Percentiles rank a stretch among this genome's conserved stretches.
Conservation (phyloP, 2,113 vertebrate genomes). For the Gallinago jamesoni region DNA sequence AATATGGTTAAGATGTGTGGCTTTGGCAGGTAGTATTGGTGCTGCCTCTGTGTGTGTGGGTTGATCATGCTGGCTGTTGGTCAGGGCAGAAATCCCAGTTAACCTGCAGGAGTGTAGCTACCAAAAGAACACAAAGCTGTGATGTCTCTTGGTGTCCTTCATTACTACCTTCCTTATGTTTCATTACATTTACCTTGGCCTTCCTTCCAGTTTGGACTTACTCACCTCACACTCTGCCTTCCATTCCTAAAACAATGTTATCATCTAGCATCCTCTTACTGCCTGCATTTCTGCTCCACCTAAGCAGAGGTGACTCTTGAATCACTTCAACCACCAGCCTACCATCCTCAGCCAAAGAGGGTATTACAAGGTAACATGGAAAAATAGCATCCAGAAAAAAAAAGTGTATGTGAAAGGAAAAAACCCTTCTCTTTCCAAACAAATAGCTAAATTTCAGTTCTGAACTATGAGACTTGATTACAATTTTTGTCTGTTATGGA, state of each 20-base stretch:
- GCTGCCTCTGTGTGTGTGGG: rapidly evolving
- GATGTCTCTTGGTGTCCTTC: no score
- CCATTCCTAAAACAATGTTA: not conserved
- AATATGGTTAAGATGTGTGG: not conserved
- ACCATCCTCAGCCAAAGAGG: not conserved
- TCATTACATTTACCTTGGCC: not conserved
- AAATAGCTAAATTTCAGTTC: not conserved
- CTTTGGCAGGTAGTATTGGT: not conserved
- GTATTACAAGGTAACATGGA: not conserved
- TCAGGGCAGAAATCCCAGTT: not conserved
- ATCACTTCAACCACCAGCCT: not conserved
- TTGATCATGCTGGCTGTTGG: not conserved
- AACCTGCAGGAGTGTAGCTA: not conserved
- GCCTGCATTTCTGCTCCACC: not conserved
- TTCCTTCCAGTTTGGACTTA: not conserved
- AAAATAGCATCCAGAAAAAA: not conserved
- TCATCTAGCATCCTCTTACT: not conserved
- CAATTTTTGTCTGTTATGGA: not conserved
- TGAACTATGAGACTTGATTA: not conserved
- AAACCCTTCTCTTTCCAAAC: not conserved
- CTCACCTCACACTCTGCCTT: not conserved
- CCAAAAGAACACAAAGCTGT: no score
- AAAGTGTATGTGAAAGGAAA: not conserved
- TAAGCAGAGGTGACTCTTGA: not conserved
- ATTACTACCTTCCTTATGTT: not conserved